Conservation (phyloP, 2,113 vertebrate genomes). For the Labeo rohita region DNA sequence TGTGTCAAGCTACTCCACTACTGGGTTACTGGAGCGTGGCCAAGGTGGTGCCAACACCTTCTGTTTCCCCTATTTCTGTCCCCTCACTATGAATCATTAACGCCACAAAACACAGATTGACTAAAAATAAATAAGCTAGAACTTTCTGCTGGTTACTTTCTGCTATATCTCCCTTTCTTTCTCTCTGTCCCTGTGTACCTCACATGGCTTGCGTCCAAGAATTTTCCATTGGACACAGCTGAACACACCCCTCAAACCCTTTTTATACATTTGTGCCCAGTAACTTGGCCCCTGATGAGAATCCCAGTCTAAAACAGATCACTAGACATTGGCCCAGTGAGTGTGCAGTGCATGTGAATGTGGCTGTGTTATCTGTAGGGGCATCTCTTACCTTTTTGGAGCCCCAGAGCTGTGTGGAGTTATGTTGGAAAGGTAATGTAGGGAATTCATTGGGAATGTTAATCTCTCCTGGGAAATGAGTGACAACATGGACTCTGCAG, state of each 20-base stretch:
- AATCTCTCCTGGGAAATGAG: slow-evolving; percentile 56
- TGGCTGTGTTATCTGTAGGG: not conserved
- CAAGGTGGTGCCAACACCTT: slow-evolving; percentile 46
- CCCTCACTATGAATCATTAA: slow-evolving; percentile 59
- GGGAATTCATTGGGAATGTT: slow-evolving; percentile 61
- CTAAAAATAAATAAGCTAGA: slow-evolving; percentile 58
- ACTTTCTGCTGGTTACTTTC: slow-evolving; percentile 13
- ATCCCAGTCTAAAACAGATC: slow-evolving; percentile 39
- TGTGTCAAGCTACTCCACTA: slow-evolving; percentile 38
- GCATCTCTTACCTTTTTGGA: slow-evolving; percentile 41
- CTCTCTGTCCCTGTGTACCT: slow-evolving; percentile 5
- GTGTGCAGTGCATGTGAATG: slow-evolving; percentile 22
- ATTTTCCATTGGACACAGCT: slow-evolving; percentile 41
- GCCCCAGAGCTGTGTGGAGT: slow-evolving; percentile 31
- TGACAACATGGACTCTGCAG: not conserved
- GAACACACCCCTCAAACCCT: slow-evolving; percentile 31
- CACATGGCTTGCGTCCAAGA: slow-evolving; percentile 24
- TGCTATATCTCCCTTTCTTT: slow-evolving; percentile 18
- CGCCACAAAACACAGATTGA: slow-evolving; percentile 48
- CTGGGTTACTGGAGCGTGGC: slow-evolving; percentile 55
- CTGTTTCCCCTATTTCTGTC: slow-evolving; percentile 13
- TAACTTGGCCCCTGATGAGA: slow-evolving; percentile 43
- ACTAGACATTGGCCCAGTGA: slow-evolving; percentile 22
- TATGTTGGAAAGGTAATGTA: slow-evolving; percentile 48
- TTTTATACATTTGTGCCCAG: slow-evolving; percentile 41